phyloP scores from a whole-genome alignment of 2,888 invertebrate genomes.

The Sisyra terminalis region DNA sequence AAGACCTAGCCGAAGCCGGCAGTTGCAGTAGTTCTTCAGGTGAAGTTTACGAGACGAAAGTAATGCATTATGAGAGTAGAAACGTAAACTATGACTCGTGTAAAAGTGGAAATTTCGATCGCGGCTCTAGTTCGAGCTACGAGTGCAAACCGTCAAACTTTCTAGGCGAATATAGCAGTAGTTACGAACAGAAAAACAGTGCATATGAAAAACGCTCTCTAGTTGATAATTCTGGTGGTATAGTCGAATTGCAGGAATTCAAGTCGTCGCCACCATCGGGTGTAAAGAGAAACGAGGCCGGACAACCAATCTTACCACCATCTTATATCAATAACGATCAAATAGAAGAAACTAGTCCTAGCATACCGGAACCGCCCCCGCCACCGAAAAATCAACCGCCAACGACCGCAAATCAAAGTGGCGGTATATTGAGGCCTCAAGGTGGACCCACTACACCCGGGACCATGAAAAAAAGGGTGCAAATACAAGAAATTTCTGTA shows the following conservation, averaged over 20 bases:
- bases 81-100: constrained; percentile 11
- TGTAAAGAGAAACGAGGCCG: constrained; percentile 33
- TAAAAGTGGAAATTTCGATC: constrained; percentile 7
- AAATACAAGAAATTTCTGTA: constrained; percentile 86
- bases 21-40: constrained; percentile 45
- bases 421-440: constrained; percentile 44
- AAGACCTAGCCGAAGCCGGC: constrained; percentile 56
- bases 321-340: constrained; percentile 27
- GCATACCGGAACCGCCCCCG: constrained; percentile 43
- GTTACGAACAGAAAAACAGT: constrained; percentile 37
- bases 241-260: constrained; percentile 45
- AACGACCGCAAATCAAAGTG: constrained; percentile 31
- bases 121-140: constrained; percentile 25
- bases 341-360: constrained; percentile 23
- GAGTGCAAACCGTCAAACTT: constrained; percentile 28
- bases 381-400: constrained; percentile 38
- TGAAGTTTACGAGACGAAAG: constrained; percentile 41
- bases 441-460: constrained; percentile 50
- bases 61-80: constrained; percentile 32
- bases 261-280: constrained; percentile 37
- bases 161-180: constrained; percentile 18
- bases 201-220: constrained; percentile 37
- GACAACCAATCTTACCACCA: constrained; percentile 24
- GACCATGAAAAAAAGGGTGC: constrained; percentile 75
- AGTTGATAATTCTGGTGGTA: constrained; percentile 41